These are phyloP conservation scores for Crematogaster levior DNA, from an alignment of 2,888 invertebrate species.

Conservation along the genomic window DNA sequence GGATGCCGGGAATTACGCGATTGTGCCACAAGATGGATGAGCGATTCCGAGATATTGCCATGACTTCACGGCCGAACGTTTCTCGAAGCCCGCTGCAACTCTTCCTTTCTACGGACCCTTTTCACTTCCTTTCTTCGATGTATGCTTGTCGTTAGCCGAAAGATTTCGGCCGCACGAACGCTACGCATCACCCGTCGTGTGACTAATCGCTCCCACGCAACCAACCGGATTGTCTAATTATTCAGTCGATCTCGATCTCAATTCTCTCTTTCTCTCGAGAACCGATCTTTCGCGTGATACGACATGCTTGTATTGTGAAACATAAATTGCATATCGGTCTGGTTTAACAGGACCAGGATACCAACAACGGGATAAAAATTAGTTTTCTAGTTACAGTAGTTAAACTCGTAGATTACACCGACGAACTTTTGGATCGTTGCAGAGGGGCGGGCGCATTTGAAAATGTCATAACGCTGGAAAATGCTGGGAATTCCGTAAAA, in stretches of 20 bases:
- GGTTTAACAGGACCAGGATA: constrained; percentile 16
- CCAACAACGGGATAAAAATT: neutral
- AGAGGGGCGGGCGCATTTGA: neutral
- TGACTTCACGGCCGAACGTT: constrained; percentile 71
- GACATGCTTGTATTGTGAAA: constrained; percentile 3
- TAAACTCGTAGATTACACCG: constrained; percentile 9
- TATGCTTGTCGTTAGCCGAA: constrained; percentile 57
- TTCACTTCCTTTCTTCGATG: constrained; percentile 46
- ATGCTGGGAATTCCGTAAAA: neutral
- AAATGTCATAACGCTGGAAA: neutral
- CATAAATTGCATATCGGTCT: constrained; percentile 26
- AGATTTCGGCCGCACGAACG: constrained; percentile 42
- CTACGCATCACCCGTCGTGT: constrained; percentile 75
- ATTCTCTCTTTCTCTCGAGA: constrained; percentile 52
- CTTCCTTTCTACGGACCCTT: constrained; percentile 39
- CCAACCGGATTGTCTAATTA: constrained; percentile 78
- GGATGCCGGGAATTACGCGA: constrained; percentile 76
- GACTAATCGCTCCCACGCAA: constrained; percentile 79
- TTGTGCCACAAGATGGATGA: constrained; percentile 53
- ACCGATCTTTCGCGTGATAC: constrained; percentile 36
- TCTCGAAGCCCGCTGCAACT: constrained; percentile 68
- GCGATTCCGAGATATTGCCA: constrained; percentile 73
- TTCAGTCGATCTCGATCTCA: constrained; percentile 75
- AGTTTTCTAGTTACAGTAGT: neutral
- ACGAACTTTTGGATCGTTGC: neutral